These are phyloP conservation scores for Protonibea diacanthus DNA, from an alignment of 2,797 vertebrate genomes.

Conservation along the genomic window DNA sequence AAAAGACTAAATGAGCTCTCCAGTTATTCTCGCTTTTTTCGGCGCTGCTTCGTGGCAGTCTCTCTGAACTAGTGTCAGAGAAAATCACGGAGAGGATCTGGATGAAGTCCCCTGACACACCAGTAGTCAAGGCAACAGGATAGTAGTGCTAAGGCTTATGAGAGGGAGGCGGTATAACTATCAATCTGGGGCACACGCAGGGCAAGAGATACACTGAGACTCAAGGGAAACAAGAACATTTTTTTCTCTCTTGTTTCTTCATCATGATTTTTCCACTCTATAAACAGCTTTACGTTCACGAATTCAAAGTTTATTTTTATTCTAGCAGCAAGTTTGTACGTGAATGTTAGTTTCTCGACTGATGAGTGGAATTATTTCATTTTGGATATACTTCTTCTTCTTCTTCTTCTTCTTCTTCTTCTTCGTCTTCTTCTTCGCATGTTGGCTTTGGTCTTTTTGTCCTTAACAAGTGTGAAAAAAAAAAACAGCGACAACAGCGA, in stretches of 20 bases:
- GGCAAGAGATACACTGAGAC: conserved; percentile 51
- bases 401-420: too few species aligned
- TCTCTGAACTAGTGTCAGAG: conserved; percentile 70
- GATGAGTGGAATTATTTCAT: neutral
- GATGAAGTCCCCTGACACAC: conserved; percentile 77
- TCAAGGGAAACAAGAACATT: conserved; percentile 15
- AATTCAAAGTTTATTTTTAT: neutral
- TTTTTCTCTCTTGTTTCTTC: neutral
- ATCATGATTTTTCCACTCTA: neutral
- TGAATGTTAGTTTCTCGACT: neutral
- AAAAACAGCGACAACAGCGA: neutral
- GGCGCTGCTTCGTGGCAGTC: conserved; percentile 36
- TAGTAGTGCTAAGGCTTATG: conserved; percentile 60
- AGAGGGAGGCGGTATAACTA: conserved; percentile 60
- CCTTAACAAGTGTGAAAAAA: conserved; percentile 3
- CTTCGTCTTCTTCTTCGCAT: neutral
- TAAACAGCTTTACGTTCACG: neutral
- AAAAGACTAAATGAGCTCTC: conserved; percentile 54
- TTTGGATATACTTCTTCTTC: neutral
- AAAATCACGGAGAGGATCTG: conserved; percentile 70
- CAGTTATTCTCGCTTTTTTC: conserved; percentile 49
- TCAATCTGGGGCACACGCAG: conserved; percentile 61
- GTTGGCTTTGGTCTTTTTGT: neutral
- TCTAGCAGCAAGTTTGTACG: neutral
- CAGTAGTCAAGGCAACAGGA: conserved; percentile 82